Evolutionary conservation across 1,140 invertebrate genomes (phyloP).

Genomic region (Nasonia vitripennis): DNA sequence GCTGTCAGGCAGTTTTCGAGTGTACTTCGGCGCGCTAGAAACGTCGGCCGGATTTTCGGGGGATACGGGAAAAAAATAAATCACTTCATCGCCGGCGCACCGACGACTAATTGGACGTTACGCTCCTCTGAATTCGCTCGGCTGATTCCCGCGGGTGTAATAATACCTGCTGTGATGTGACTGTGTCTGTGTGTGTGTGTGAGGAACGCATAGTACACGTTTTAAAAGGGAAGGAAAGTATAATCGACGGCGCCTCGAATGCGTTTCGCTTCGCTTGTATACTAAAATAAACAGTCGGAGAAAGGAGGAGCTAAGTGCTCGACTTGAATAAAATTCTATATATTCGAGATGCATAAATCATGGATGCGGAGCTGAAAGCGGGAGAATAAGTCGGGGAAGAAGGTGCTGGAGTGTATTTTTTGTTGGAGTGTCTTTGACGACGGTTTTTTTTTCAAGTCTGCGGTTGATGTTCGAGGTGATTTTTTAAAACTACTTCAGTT

Average conservation of each 20-base stretch:
- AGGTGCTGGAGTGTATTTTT: not conserved
- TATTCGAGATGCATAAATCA: slow-evolving; percentile 25
- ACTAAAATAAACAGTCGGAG: slow-evolving; percentile 33
- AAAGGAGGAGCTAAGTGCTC: not conserved
- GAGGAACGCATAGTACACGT: not conserved
- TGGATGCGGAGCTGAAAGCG: not conserved
- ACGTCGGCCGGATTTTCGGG: slow-evolving; percentile 3
- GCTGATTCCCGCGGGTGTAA: not conserved
- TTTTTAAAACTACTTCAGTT: no score
- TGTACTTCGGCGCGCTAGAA: slow-evolving; percentile 1
- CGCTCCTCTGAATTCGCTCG: not conserved
- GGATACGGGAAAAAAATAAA: not conserved
- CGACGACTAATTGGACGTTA: not conserved
- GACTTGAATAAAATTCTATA: slow-evolving; percentile 34
- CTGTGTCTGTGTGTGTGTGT: no score
- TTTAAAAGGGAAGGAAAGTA: not conserved
- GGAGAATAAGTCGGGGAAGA: not conserved
- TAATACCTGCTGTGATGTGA: no score
- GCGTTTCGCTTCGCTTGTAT: not conserved
- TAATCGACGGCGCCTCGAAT: not conserved
- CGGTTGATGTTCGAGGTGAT: not conserved
- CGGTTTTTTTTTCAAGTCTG: not conserved
- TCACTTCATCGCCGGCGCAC: not conserved
- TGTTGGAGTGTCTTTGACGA: not conserved
- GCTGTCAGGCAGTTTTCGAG: slow-evolving; percentile 11